Evolutionary conservation across 2,888 invertebrate genomes (phyloP).

Genomic region (Philereme vetulata): DNA sequence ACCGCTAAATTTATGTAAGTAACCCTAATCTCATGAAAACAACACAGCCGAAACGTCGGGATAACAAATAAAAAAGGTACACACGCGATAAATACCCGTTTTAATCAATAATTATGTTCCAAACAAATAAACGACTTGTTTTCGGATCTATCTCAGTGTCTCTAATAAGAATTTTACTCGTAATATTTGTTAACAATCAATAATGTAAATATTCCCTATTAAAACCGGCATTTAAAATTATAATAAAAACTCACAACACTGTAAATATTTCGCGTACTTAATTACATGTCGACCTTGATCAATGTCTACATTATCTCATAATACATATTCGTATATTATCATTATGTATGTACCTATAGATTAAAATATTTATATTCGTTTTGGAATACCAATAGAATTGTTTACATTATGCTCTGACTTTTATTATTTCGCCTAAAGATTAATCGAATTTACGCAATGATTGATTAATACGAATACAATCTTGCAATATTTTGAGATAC

Average conservation of each 20-base stretch:
- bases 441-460: slow-evolving; percentile 7
- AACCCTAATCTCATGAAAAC: too few relatives aligned
- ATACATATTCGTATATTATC: background rate
- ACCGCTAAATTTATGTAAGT: too few relatives aligned
- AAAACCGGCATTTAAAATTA: slow-evolving; percentile 13
- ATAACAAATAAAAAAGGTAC: too few relatives aligned
- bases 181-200: slow-evolving; percentile 15
- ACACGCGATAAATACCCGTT: too few relatives aligned
- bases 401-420: slow-evolving; percentile 38
- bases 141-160: too few relatives aligned
- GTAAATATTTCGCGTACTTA: slow-evolving; percentile 24
- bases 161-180: background rate
- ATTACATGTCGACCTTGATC: slow-evolving; percentile 37
- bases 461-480: slow-evolving; percentile 1
- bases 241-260: slow-evolving; percentile 15
- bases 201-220: slow-evolving; percentile 9
- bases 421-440: slow-evolving; percentile 28
- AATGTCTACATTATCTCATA: slow-evolving; percentile 32
- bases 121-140: too few relatives aligned
- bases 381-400: slow-evolving; percentile 30
- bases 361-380: background rate
- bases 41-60: too few relatives aligned
- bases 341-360: slow-evolving; percentile 1
- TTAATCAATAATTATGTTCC: too few relatives aligned
- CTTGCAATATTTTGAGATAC: background rate